Percentiles rank a stretch among this genome's conserved stretches.
Conservation (phyloP, 2,888 invertebrate genomes). For the Xestia c-nigrum region DNA sequence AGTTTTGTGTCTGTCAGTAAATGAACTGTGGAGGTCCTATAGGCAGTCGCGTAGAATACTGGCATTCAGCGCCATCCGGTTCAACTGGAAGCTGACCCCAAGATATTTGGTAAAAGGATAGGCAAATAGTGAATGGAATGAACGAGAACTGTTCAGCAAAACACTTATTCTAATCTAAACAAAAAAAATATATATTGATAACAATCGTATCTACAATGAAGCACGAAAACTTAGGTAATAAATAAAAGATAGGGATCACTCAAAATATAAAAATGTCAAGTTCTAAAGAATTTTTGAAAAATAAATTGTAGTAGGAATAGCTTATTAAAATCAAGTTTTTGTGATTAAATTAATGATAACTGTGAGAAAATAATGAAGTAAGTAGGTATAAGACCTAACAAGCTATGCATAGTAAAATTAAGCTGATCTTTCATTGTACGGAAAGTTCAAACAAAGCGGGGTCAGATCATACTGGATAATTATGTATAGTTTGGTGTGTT, state of each 20-base stretch:
- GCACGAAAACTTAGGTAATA: slow-evolving; percentile 2
- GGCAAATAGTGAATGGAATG: neutral
- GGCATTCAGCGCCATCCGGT: neutral
- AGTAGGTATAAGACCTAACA: neutral
- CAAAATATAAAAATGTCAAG: neutral
- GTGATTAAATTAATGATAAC: neutral
- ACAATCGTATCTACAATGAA: neutral
- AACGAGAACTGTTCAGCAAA: neutral
- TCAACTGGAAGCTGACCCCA: neutral
- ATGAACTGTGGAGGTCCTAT: neutral
- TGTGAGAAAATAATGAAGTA: neutral
- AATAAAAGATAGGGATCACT: slow-evolving; percentile 2
- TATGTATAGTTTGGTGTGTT: too few relatives aligned
- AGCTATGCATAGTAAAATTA: too few relatives aligned
- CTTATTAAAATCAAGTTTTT: neutral
- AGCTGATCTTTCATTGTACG: too few relatives aligned
- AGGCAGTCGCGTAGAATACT: neutral
- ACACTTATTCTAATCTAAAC: neutral
- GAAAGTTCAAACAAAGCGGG: too few relatives aligned
- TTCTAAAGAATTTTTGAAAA: neutral
- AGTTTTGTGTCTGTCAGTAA: neutral
- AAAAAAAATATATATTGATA: neutral
- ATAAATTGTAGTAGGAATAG: neutral
- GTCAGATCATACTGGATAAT: too few relatives aligned
- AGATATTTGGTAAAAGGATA: neutral